These are phyloP conservation scores for Chloebia gouldiae DNA, from an alignment of 2,113 vertebrate genomes.

Conservation along the genomic window DNA sequence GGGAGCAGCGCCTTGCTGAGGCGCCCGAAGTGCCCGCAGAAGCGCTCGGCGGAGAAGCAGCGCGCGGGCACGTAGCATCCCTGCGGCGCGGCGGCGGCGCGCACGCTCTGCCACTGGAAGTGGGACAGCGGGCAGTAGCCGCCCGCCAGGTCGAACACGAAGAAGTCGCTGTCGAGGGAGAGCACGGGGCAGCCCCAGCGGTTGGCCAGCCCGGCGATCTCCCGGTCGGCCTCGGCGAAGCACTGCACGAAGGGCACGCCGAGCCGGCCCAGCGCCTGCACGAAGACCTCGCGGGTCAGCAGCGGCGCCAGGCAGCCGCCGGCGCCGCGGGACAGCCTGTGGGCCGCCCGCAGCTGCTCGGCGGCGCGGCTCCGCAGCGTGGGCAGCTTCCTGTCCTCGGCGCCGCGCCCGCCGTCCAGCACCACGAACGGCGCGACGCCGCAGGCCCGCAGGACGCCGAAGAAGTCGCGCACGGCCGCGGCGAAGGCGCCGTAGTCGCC, in stretches of 20 bases:
- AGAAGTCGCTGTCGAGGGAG: constrained; percentile 94
- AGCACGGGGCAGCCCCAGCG: constrained; percentile 90
- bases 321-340: constrained; percentile 74
- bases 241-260: constrained; percentile 85
- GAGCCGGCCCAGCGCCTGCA: constrained; percentile 79
- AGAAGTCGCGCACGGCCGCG: constrained; percentile 73
- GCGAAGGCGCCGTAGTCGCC: constrained; percentile 88
- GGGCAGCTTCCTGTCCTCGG: constrained; percentile 85
- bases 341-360: constrained; percentile 81
- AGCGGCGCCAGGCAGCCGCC: constrained; percentile 80
- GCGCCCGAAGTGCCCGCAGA: constrained; percentile 80
- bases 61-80: constrained; percentile 79
- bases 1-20: constrained; percentile 80
- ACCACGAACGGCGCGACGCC: constrained; percentile 84
- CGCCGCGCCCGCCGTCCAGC: constrained; percentile 88
- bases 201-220: constrained; percentile 88
- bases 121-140: constrained; percentile 85
- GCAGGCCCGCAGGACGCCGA: constrained; percentile 79
- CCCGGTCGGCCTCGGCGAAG: constrained; percentile 88
- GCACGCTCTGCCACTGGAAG: constrained; percentile 85
- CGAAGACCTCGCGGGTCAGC: constrained; percentile 81
- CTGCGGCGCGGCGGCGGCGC: neutral
- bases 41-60: constrained; percentile 71
- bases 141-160: constrained; percentile 85
- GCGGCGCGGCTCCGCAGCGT: constrained; percentile 79